Conservation (phyloP, 2,113 vertebrate genomes). For the Cyphomyrus discorhynchus region DNA sequence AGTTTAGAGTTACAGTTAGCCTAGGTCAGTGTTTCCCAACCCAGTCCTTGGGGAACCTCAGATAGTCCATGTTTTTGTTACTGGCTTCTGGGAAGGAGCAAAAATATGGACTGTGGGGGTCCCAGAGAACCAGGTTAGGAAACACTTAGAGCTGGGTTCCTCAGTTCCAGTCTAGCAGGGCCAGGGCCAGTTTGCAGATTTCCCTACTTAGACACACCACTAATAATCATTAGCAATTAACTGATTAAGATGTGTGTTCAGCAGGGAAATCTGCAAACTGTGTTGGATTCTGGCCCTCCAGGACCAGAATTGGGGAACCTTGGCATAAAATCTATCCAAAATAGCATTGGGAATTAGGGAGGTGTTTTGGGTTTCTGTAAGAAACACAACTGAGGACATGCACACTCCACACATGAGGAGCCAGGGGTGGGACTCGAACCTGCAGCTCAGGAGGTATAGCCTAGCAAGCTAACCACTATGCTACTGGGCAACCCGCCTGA, state of each 20-base stretch:
- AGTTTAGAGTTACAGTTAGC: not conserved
- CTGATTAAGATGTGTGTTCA: not conserved
- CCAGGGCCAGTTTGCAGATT: not conserved
- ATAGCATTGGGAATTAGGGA: not conserved
- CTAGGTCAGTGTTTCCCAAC: not conserved
- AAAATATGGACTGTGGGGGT: not conserved
- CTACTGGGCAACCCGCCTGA: not conserved
- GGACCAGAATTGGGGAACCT: not conserved
- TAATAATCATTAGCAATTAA: not conserved
- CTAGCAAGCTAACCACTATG: not conserved
- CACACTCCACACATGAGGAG: not conserved
- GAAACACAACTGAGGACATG: not conserved
- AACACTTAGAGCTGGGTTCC: not conserved
- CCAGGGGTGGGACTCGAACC: not conserved
- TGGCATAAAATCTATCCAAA: not conserved
- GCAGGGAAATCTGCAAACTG: not conserved
- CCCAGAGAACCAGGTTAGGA: not conserved
- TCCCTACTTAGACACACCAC: not conserved
- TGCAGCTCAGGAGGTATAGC: not conserved
- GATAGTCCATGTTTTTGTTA: not conserved
- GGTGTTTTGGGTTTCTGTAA: not conserved
- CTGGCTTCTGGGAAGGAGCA: not conserved
- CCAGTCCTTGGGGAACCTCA: not conserved
- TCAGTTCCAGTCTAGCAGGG: not conserved
- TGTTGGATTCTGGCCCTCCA: not conserved